Base-by-base conservation (phyloP, 2,888 invertebrate genomes). In the Phanerotoma sp. region DNA sequence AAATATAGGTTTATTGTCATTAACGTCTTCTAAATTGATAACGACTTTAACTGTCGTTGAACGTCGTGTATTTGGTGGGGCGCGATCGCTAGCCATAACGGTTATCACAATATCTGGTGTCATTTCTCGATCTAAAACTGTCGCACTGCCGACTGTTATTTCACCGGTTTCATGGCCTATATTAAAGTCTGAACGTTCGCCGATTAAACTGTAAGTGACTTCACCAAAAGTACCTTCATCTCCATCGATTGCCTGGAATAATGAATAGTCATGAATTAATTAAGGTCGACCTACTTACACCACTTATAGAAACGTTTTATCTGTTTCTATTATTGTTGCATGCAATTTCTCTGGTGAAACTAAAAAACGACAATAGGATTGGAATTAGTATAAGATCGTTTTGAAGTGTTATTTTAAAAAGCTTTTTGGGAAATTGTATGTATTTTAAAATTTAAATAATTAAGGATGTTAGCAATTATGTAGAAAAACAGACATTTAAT, bases 1-100 rank as follows among this genome's bases (percentile, higher is more conserved):
- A 76, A 96, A 96, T 40, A 85, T 79, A 0, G 96, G 96, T 0
- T 86, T 79, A 77, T 95, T 93, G 77, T 96, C 95, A 76, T 96
- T 95, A n/a, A 90, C 84, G 74, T 96, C 95, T 21, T 84, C 72
- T 9, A 95, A 82, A 74, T 86, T 86, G 38, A 93, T 84, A 68
- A 87, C 84, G 3, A 93, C 89, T 20, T 88, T 89, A 1, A 89
- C 89, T 16, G 88, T 86, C n/a, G 86, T 84, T 3, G 85, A 84
- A 66, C 88, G 84, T 57, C 86, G 83, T 0, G 86, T 80, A 44
- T 86, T 84, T 2, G 82, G 72, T 0, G 89, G 87, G 0, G 91
- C 93, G 56, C 86, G 86, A 69, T 96, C 96, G 44, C 82, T 86
- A 0, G 94, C 96, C 58, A 88, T 83, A 0, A 90, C 93, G 51